Base-by-base conservation (phyloP, 2,797 vertebrate species). In the Hippocampus kuda region DNA sequence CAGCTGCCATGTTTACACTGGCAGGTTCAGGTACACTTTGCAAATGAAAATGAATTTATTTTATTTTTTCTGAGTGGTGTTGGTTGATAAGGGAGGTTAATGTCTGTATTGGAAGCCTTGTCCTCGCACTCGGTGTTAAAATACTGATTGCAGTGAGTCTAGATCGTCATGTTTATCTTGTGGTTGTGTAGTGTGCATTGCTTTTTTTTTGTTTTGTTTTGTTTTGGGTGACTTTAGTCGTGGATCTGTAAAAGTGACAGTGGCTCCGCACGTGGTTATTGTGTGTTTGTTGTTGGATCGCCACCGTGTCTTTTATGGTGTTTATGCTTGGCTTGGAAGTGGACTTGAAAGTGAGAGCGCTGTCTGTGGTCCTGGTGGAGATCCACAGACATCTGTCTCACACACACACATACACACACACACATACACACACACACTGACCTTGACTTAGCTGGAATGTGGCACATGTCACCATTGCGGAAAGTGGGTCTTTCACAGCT, bases 341-440 rank as follows among this genome's bases (percentile, higher is more conserved):
- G 70, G 75, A 75, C 75, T 85, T 0, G 74, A 81, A 75, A 77
- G 76, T 68, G 71, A 80, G 82, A 83, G 86, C 82, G 79, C 68
- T 68, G 75, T 84, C 76, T 85, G 81, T 30, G 65, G 82, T 76
- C 68, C 71, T 62, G 77, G 64, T 79, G 84, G 82, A 79, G 83
- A 78, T 73, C 83, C 83, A 68, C 81, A 82, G 81, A 72, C 76
- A 78, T 86, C 78, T 85, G 81, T n/a, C n/a, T n/a, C n/a, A n/a
- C n/a, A n/a, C n/a, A n/a, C n/a, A n/a, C n/a, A n/a, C n/a, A n/a
- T n/a, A 82, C 71, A 78, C 75, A 57, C 46, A 16, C 65, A 13
- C 64, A 11, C 27, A 27, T 2, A 27, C 30, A 30, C 30, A 7
- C 11, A 10, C 7, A n/a, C 38, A 48, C 53, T 42, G 65, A 75